phyloP scores from a whole-genome alignment of 2,113 vertebrate species.

The Ranitomeya imitator region DNA sequence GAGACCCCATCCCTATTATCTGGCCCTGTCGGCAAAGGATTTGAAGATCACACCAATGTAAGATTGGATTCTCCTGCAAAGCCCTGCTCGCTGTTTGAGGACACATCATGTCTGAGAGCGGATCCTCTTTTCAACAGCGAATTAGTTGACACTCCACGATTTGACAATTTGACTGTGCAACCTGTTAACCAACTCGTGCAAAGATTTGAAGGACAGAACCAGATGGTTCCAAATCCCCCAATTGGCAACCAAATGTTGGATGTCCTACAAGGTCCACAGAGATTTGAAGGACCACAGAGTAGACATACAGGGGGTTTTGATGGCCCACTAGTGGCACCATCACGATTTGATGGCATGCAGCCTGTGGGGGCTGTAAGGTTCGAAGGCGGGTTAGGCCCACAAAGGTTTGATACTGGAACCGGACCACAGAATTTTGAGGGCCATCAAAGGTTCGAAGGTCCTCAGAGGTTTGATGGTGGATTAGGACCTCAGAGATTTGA shows the following conservation, averaged over 20 bases:
- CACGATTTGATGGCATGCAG: slow-evolving; percentile 79
- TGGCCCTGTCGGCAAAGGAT: slow-evolving; percentile 68
- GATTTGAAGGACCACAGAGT: slow-evolving; percentile 79
- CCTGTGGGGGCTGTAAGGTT: slow-evolving; percentile 75
- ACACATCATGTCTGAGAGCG: slow-evolving; percentile 68
- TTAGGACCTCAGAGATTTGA: slow-evolving; percentile 85
- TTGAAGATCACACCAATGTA: slow-evolving; percentile 75
- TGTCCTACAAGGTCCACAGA: not conserved
- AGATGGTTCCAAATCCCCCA: not conserved
- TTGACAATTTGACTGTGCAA: slow-evolving; percentile 78
- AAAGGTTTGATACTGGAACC: slow-evolving; percentile 70
- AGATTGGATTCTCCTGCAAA: slow-evolving; percentile 76
- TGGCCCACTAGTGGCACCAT: slow-evolving; percentile 64
- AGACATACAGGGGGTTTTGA: slow-evolving; percentile 69
- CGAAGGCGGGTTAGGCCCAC: slow-evolving; percentile 66
- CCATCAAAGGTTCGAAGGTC: slow-evolving; percentile 72
- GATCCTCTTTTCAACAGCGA: slow-evolving; percentile 78
- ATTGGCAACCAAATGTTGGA: slow-evolving; percentile 35
- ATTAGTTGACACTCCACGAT: slow-evolving; percentile 77
- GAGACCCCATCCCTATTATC: slow-evolving; percentile 71
- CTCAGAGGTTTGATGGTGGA: slow-evolving; percentile 77
- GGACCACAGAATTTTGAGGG: slow-evolving; percentile 77
- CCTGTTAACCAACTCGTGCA: not conserved
- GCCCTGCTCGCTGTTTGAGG: slow-evolving; percentile 70
- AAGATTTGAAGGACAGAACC: slow-evolving; percentile 32